Evolutionary conservation across 2,888 invertebrate genomes (phyloP).

Genomic region (Rhogogaster chlorosoma): DNA sequence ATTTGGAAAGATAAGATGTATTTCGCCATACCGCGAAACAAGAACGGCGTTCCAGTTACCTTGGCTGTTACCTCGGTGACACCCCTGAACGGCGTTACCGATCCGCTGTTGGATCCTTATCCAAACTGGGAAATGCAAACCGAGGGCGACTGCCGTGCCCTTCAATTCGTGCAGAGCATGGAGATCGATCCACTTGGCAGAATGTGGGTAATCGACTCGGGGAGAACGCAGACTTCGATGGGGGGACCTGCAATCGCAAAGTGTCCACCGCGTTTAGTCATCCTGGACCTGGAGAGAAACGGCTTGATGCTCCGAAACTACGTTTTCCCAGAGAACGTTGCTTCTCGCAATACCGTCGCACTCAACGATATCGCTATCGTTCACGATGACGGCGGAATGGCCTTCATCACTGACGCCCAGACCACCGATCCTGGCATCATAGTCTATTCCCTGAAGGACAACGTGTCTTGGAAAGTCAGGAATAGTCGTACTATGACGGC

Average conservation of each 20-base stretch:
- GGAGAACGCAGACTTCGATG: constrained; percentile 83
- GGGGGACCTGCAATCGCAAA: constrained; percentile 78
- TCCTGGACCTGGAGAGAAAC: constrained; percentile 83
- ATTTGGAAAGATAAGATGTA: constrained; percentile 84
- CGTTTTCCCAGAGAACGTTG: constrained; percentile 82
- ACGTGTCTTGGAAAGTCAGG: constrained; percentile 86
- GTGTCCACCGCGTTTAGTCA: constrained; percentile 85
- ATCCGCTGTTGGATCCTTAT: constrained; percentile 82
- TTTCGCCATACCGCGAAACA: constrained; percentile 85
- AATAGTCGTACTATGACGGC: constrained; percentile 83
- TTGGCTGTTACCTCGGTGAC: constrained; percentile 80
- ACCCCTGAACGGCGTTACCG: constrained; percentile 78
- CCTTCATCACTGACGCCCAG: constrained; percentile 87
- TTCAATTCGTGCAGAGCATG: constrained; percentile 84
- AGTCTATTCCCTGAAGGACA: constrained; percentile 84
- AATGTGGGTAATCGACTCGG: constrained; percentile 85
- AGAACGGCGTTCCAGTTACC: constrained; percentile 85
- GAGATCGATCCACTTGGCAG: constrained; percentile 86
- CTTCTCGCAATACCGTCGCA: constrained; percentile 81
- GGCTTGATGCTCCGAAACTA: constrained; percentile 80
- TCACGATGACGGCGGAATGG: constrained; percentile 83
- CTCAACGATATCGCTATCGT: constrained; percentile 88
- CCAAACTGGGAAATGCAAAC: constrained; percentile 86
- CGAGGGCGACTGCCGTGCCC: constrained; percentile 83
- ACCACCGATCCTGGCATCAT: constrained; percentile 86